Evolutionary conservation across 2,888 invertebrate species (phyloP).

Genomic region (Acanthosepion lycidas): DNA sequence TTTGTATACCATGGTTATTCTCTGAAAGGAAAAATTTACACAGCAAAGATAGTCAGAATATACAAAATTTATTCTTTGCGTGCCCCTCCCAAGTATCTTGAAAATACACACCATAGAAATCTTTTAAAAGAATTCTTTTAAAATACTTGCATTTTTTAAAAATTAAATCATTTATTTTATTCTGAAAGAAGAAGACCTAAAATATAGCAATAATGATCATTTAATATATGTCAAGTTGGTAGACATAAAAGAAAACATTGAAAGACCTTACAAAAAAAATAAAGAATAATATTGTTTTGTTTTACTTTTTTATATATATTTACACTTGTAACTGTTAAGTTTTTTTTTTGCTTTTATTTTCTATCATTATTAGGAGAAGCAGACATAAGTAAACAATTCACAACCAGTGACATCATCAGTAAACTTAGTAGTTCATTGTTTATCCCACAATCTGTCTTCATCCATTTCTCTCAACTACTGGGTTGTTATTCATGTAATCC

Average conservation of each 20-base stretch:
- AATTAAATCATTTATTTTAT: neutral
- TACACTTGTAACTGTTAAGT: neutral
- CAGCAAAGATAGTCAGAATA: constrained; percentile 9
- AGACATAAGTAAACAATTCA: neutral
- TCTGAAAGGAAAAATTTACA: constrained; percentile 22
- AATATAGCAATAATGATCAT: neutral
- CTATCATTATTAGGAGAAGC: neutral
- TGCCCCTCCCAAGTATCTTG: constrained; percentile 33
- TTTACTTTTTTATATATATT: constrained; percentile 1
- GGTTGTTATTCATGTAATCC: neutral
- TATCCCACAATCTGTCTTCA: neutral
- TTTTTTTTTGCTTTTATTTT: neutral
- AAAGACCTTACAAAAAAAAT: neutral
- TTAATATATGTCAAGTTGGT: constrained; percentile 18
- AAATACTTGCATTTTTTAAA: neutral
- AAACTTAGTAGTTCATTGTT: neutral
- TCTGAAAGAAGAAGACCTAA: neutral
- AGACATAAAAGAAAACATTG: neutral
- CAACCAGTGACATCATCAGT: neutral
- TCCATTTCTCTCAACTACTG: constrained; percentile 16
- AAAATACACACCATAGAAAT: constrained; percentile 33
- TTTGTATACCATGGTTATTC: neutral
- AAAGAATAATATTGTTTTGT: neutral
- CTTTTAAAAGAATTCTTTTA: constrained; percentile 18
- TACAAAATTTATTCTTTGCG: constrained; percentile 33